These are phyloP conservation scores for Dasypus novemcinctus DNA, from an alignment of 2,113 vertebrate species.

Conservation along the genomic window DNA sequence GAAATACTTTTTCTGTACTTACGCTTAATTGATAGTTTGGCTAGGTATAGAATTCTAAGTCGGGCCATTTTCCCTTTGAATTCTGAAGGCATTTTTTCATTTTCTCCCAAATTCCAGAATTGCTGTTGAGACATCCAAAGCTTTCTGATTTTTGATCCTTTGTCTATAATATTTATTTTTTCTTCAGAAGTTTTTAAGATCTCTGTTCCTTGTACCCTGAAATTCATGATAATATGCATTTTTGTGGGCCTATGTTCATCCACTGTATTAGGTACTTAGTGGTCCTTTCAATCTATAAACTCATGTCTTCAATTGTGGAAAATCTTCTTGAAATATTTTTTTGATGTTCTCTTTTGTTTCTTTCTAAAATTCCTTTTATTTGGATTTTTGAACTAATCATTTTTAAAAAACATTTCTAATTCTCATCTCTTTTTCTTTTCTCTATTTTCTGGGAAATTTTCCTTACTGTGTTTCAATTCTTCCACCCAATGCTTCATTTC, in stretches of 20 bases:
- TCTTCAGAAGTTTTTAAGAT: slow-evolving; percentile 11
- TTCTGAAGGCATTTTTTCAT: slow-evolving; percentile 19
- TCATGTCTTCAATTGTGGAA: not conserved
- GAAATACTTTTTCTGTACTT: not conserved
- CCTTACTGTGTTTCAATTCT: not conserved
- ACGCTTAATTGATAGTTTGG: slow-evolving; percentile 33
- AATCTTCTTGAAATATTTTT: slow-evolving; percentile 3
- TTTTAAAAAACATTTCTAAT: not conserved
- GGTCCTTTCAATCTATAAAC: slow-evolving; percentile 17
- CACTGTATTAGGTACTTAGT: not conserved
- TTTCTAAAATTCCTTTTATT: slow-evolving; percentile 21
- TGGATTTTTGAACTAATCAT: not conserved
- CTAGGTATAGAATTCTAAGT: slow-evolving; percentile 51
- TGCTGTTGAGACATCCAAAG: slow-evolving; percentile 18
- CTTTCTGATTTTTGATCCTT: not conserved
- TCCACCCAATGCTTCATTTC: slow-evolving; percentile 29
- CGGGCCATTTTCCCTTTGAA: slow-evolving; percentile 23
- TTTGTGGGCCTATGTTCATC: not conserved
- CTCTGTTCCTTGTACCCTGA: not conserved
- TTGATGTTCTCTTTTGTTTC: not conserved
- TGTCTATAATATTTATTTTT: not conserved
- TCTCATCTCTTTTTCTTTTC: not conserved
- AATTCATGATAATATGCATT: not conserved
- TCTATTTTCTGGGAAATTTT: slow-evolving; percentile 21
- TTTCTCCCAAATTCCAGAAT: not conserved